phyloP scores from a whole-genome alignment of 2,888 invertebrate species.

The Thysanoteuthis rhombus region DNA sequence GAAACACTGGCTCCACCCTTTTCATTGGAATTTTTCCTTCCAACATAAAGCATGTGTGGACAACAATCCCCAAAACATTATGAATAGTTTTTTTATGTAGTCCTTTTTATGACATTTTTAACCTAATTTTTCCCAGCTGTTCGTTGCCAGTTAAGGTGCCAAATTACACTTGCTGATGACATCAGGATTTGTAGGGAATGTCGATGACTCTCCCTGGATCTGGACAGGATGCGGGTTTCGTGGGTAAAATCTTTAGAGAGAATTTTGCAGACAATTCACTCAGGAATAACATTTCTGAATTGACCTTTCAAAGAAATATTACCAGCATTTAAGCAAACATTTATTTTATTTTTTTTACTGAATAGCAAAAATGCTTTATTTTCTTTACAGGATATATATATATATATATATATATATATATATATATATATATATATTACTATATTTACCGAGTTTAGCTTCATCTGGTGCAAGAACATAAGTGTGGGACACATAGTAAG shows the following conservation, averaged over 20 bases:
- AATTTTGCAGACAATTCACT: neutral
- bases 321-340: neutral
- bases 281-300: neutral
- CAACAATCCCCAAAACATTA: neutral
- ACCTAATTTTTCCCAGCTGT: conserved; percentile 12
- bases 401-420: too few relatives aligned
- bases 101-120: neutral
- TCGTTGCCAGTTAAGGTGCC: neutral
- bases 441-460: too few relatives aligned
- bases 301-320: neutral
- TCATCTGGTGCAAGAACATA: too few relatives aligned
- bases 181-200: neutral
- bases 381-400: too few relatives aligned
- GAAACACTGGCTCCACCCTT: neutral
- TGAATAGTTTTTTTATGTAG: neutral
- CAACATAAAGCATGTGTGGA: neutral
- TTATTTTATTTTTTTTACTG: neutral
- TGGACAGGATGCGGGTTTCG: neutral
- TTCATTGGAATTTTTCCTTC: neutral
- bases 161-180: conserved; percentile 12
- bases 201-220: neutral
- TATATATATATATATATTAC: too few relatives aligned
- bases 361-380: neutral
- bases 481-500: too few relatives aligned
- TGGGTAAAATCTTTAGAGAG: neutral